These are phyloP conservation scores for Semibalanus balanoides DNA, from an alignment of 1,140 invertebrate species.

Conservation along the genomic window DNA sequence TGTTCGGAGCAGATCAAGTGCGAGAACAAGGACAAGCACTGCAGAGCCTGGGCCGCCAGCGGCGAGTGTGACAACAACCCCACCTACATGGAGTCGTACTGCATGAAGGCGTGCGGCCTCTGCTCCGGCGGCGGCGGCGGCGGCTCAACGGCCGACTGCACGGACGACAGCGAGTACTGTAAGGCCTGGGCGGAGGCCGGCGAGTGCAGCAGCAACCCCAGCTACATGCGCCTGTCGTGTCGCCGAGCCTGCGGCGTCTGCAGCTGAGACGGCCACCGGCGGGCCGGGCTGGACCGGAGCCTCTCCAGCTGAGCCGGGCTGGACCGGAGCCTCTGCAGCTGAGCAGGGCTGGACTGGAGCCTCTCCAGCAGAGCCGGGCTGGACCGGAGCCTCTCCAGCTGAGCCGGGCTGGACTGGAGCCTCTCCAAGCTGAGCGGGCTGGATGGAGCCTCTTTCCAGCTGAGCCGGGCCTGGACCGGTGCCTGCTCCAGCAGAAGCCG, in stretches of 20 bases:
- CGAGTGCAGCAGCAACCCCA: conserved; percentile 26
- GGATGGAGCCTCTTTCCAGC: no score
- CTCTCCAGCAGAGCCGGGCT: no score
- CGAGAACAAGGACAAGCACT: conserved; percentile 21
- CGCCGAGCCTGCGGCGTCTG: conserved; percentile 30
- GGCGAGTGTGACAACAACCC: conserved; percentile 22
- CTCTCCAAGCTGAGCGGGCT: no score
- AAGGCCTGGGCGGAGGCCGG: conserved; percentile 25
- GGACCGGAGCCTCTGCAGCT: no score
- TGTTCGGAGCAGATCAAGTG: conserved; percentile 17
- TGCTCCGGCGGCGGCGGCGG: conserved; percentile 11
- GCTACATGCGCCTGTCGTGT: conserved; percentile 27
- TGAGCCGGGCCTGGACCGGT: no score
- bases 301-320: no score
- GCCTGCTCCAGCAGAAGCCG: no score
- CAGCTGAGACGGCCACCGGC: no score
- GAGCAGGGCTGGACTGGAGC: no score
- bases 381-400: no score
- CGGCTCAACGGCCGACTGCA: conserved; percentile 24
- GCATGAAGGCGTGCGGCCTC: conserved; percentile 24
- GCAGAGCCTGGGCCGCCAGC: conserved; percentile 22
- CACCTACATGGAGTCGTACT: conserved; percentile 25
- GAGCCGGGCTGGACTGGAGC: no score
- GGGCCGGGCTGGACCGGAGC: no score
- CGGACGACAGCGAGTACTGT: conserved; percentile 25